Evolutionary conservation across 2,888 invertebrate species (phyloP).

Genomic region (Melipona bicolor): DNA sequence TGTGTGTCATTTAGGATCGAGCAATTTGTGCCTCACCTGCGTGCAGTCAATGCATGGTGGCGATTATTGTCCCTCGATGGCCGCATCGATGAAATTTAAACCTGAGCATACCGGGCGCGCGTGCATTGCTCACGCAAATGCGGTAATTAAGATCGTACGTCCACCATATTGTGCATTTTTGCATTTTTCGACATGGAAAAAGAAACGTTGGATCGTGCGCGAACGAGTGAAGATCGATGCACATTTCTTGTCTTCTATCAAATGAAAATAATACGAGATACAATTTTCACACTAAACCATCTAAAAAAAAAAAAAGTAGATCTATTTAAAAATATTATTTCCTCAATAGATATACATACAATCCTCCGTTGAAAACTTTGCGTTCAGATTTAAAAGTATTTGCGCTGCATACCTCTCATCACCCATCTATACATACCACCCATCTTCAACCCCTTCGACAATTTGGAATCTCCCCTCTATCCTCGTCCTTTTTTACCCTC

Average conservation of each 20-base stretch:
- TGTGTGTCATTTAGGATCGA: conserved; percentile 31
- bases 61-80: neutral
- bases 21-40: conserved; percentile 64
- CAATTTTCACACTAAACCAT: too few relatives aligned
- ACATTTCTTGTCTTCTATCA: too few relatives aligned
- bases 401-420: neutral
- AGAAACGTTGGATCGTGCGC: neutral
- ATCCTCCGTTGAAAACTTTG: neutral
- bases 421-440: neutral
- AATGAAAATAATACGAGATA: too few relatives aligned
- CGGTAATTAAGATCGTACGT: conserved; percentile 37
- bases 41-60: neutral
- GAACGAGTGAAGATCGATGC: neutral
- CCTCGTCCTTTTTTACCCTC: conserved; percentile 19
- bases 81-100: conserved; percentile 41
- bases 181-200: neutral
- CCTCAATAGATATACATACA: neutral
- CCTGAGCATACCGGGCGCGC: conserved; percentile 29
- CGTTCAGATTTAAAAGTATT: neutral
- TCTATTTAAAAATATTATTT: neutral
- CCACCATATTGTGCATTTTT: conserved; percentile 27
- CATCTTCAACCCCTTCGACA: neutral
- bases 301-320: too few relatives aligned
- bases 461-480: neutral
- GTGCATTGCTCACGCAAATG: neutral